Evolutionary conservation across 2,113 vertebrate species (phyloP).

Genomic region (Tenrec ecaudatus): DNA sequence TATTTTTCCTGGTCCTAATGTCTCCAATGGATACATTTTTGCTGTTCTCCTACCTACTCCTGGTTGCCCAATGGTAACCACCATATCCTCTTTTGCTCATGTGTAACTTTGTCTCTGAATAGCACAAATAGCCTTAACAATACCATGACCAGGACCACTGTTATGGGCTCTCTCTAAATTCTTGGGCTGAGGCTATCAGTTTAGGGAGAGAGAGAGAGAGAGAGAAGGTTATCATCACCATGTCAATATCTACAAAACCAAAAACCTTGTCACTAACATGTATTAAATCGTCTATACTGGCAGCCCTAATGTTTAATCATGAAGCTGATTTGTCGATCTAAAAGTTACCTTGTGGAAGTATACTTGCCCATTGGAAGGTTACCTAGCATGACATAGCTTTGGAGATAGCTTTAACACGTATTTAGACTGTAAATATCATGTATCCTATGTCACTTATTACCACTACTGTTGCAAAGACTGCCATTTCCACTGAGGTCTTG

Average conservation of each 20-base stretch:
- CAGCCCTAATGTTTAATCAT: fast-evolving
- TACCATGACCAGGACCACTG: too few species aligned
- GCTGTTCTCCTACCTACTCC: background rate
- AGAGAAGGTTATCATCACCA: fast-evolving
- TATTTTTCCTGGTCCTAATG: background rate
- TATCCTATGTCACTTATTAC: too few species aligned
- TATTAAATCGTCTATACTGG: background rate
- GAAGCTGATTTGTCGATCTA: fast-evolving
- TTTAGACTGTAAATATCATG: background rate
- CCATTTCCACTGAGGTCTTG: background rate
- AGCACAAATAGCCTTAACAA: background rate
- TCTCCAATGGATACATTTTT: fast-evolving
- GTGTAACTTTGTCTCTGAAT: background rate
- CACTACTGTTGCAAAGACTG: background rate
- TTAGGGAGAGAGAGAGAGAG: too few species aligned
- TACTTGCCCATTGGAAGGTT: background rate
- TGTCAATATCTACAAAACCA: background rate
- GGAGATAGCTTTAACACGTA: background rate
- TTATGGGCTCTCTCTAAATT: too few species aligned
- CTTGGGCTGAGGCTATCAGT: background rate
- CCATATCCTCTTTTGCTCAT: background rate
- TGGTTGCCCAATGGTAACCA: background rate
- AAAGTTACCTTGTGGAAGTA: background rate
- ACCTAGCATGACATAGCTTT: background rate
- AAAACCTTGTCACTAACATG: background rate